phyloP scores from a whole-genome alignment of 2,888 invertebrate species.

The Sesia apiformis region DNA sequence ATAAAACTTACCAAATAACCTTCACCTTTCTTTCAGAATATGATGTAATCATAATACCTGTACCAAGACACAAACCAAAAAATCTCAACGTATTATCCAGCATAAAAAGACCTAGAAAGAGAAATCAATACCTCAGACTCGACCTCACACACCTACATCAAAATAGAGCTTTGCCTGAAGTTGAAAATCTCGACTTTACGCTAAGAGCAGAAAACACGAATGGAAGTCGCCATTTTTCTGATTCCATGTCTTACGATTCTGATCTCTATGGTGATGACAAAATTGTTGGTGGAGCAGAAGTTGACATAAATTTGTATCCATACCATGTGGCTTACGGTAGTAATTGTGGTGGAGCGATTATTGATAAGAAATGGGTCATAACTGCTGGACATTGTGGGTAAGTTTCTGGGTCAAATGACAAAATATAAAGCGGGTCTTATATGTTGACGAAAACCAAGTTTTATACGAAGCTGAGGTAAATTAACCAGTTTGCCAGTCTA shows the following conservation, averaged over 20 bases:
- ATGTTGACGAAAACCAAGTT: no score
- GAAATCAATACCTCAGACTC: background rate
- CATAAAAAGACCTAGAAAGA: background rate
- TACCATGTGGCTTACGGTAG: conserved; percentile 59
- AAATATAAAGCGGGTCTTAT: no score
- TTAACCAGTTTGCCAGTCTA: no score
- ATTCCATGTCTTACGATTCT: background rate
- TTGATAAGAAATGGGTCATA: conserved; percentile 49
- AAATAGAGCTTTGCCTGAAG: background rate
- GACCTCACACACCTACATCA: background rate
- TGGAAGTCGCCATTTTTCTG: background rate
- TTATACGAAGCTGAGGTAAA: no score
- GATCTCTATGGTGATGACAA: conserved; percentile 37
- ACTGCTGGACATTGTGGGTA: conserved; percentile 69
- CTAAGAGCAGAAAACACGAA: background rate
- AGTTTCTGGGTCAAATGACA: conserved; percentile 13
- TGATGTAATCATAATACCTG: background rate
- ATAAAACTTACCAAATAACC: background rate
- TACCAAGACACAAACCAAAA: background rate
- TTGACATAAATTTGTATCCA: conserved; percentile 57
- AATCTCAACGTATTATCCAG: background rate
- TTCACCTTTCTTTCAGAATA: background rate
- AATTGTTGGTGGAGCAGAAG: conserved; percentile 57
- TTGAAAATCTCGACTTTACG: background rate
- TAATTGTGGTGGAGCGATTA: conserved; percentile 62